phyloP scores from a whole-genome alignment of 2,113 vertebrate genomes.

The Eonycteris spelaea region DNA sequence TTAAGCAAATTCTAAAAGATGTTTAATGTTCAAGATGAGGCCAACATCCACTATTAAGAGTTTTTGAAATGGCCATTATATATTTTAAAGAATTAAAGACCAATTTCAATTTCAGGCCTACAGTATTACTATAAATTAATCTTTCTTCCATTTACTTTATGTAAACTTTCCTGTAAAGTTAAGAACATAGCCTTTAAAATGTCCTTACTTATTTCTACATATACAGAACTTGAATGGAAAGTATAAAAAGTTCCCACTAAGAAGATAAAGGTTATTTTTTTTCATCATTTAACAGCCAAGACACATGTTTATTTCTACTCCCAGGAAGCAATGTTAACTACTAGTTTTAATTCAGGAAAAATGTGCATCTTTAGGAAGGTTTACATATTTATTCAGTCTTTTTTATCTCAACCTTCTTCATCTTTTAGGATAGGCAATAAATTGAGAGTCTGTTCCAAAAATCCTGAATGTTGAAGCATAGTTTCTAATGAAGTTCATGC shows the following conservation, averaged over 20 bases:
- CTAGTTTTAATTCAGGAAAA: no score
- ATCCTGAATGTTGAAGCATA: no score
- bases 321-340: not conserved
- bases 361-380: no score
- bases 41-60: slow-evolving; percentile 11
- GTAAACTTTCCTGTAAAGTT: not conserved
- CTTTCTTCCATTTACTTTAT: not conserved
- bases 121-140: slow-evolving; percentile 15
- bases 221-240: slow-evolving; percentile 55
- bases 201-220: slow-evolving; percentile 63
- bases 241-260: slow-evolving; percentile 77
- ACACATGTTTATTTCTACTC: slow-evolving; percentile 62
- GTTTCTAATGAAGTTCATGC: no score
- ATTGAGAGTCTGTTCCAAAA: no score
- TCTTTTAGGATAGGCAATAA: no score
- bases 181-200: slow-evolving; percentile 12
- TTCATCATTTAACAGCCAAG: slow-evolving; percentile 61
- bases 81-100: slow-evolving; percentile 54
- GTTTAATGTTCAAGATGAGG: slow-evolving; percentile 60
- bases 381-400: no score
- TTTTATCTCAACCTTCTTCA: no score
- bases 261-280: slow-evolving; percentile 66
- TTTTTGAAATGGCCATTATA: slow-evolving; percentile 18
- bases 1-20: slow-evolving; percentile 51
- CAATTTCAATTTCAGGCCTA: slow-evolving; percentile 24